Conservation (phyloP, 1,140 invertebrate genomes). For the Apocrypta bakeri region DNA sequence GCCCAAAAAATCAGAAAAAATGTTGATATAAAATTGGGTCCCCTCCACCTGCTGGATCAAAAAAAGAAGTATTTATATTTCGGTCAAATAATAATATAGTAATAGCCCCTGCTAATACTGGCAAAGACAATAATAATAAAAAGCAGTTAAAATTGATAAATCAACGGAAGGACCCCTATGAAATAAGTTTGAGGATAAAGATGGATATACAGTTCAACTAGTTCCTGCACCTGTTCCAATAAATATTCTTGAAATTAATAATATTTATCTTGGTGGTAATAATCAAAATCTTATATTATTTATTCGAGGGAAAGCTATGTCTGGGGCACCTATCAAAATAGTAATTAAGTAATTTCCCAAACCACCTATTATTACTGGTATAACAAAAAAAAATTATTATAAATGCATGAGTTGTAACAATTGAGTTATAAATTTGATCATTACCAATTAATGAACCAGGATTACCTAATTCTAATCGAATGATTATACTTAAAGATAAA, state of each 20-base stretch:
- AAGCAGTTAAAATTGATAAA: conserved; percentile 81
- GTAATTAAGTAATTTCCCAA: conserved; percentile 86
- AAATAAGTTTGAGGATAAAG: conserved; percentile 75
- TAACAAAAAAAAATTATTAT: conserved; percentile 83
- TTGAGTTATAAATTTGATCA: conserved; percentile 83
- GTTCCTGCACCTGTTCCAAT: conserved; percentile 79
- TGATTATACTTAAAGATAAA: conserved; percentile 78
- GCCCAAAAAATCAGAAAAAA: too few species aligned
- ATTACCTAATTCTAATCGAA: conserved; percentile 81
- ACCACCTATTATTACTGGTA: conserved; percentile 87
- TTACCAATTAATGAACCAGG: conserved; percentile 78
- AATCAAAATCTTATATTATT: conserved; percentile 89
- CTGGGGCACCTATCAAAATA: conserved; percentile 81
- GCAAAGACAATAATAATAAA: conserved; percentile 79
- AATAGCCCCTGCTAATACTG: conserved; percentile 83
- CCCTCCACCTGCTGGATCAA: conserved; percentile 79
- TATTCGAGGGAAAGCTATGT: conserved; percentile 85
- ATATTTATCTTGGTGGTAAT: conserved; percentile 77
- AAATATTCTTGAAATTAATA: conserved; percentile 77
- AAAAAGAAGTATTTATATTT: conserved; percentile 82
- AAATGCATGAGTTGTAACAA: conserved; percentile 84
- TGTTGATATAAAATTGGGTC: too few species aligned
- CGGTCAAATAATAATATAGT: conserved; percentile 81
- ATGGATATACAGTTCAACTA: conserved; percentile 82
- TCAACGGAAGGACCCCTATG: conserved; percentile 79